These are phyloP conservation scores for Hirundo rustica DNA, from an alignment of 2,797 vertebrate species.

Conservation along the genomic window DNA sequence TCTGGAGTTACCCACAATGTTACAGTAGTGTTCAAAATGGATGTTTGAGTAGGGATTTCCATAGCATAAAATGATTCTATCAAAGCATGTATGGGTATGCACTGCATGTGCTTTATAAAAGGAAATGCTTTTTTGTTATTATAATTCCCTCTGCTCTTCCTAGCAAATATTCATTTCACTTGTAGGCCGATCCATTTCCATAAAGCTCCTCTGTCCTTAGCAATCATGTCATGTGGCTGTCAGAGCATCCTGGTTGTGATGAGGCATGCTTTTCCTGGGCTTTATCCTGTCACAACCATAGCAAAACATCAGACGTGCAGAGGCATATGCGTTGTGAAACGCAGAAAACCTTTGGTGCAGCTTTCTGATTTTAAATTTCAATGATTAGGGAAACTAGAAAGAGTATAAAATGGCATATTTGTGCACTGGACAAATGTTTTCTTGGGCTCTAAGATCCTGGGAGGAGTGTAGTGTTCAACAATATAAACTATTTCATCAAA, in stretches of 20 bases:
- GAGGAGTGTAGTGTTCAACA: neutral
- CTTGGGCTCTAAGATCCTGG: neutral
- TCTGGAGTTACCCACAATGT: neutral
- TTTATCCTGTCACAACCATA: constrained; percentile 29
- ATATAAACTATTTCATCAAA: neutral
- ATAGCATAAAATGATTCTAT: constrained; percentile 27
- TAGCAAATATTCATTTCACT: constrained; percentile 32
- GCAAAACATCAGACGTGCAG: neutral
- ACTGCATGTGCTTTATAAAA: constrained; percentile 2
- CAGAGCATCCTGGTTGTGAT: neutral
- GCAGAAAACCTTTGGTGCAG: neutral
- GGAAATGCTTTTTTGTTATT: constrained; percentile 12
- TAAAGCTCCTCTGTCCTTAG: constrained; percentile 31
- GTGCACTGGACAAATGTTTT: neutral
- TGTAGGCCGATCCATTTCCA: constrained; percentile 45
- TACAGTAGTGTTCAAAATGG: neutral
- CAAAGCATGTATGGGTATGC: neutral
- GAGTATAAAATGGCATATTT: neutral
- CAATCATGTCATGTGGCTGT: neutral
- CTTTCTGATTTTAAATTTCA: neutral
- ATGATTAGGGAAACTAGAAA: neutral
- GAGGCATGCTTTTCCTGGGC: constrained; percentile 10
- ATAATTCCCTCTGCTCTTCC: constrained; percentile 22
- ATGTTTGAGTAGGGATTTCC: constrained; percentile 35
- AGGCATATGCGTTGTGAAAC: constrained; percentile 13